These are phyloP conservation scores for Myotis davidii DNA, from an alignment of 2,113 vertebrate genomes.

Conservation along the genomic window DNA sequence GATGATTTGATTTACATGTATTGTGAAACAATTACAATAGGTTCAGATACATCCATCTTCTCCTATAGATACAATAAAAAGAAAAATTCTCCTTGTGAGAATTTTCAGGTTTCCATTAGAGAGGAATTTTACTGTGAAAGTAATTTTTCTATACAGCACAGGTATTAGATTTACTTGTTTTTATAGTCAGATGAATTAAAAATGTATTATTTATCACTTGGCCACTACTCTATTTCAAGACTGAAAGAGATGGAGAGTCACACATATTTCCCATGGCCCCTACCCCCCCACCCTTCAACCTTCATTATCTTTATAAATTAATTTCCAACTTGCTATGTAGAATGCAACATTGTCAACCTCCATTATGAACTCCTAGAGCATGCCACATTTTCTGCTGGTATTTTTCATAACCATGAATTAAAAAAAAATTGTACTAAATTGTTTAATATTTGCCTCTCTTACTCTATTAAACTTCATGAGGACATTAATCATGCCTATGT, in stretches of 20 bases:
- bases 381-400: neutral
- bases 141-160: neutral
- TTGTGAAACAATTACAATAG: neutral
- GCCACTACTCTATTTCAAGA: neutral
- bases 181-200: neutral
- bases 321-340: neutral
- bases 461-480: neutral
- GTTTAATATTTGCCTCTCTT: neutral
- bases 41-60: too few species aligned
- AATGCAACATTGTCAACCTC: neutral
- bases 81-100: too few species aligned
- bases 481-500: neutral
- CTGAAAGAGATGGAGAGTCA: neutral
- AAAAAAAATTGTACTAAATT: neutral
- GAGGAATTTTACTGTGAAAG: neutral
- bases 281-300: neutral
- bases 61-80: too few species aligned
- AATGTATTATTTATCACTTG: neutral
- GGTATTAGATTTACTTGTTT: neutral
- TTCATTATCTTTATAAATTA: neutral
- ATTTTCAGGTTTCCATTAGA: neutral
- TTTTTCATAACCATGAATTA: constrained; percentile 26
- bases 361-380: neutral
- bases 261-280: neutral
- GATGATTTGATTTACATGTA: neutral